Evolutionary conservation across 2,113 vertebrate genomes (phyloP), one percentile per base, ranked within the genome.

Genomic region (Falcunculus frontatus): DNA sequence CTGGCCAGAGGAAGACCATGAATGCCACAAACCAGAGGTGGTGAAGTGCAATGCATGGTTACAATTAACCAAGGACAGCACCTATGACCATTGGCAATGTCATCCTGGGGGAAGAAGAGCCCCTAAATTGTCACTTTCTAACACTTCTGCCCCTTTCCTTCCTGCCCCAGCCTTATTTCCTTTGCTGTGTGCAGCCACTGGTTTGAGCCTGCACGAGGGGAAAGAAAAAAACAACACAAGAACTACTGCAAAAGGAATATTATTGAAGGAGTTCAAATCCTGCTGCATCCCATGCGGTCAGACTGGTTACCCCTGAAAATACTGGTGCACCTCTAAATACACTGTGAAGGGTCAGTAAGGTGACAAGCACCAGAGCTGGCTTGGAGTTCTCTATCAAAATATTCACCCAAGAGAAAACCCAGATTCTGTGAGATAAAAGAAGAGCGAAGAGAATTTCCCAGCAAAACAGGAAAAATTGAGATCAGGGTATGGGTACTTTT

Each of bases 191-290:
- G 50, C 76, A 94, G 74, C 20, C 46, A 46, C 21, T 17, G 16
- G 2, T 64, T 73, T 57, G 41, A 63, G 29, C 16, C 37, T 5
- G 16, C 26, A n/a, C 30, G 32, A 62, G 27, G 39, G 9, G 4
- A 1, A 1, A 1, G 8, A n/a, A 22, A 41, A 35, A 44, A 22
- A 4, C 20, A 33, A 6, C 5, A 41, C n/a, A 37, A 56, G 46
- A 64, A 49, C 17, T 9, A 32, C 13, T 32, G 29, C 19, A 55
- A 69, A 63, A 42, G 2, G 18, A 81, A 13, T 30, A 30, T 35
- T 2, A 44, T 47, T 79, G 70, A 29, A 68, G 11, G 74, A 80
- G 33, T 73, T 89, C 53, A 81, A 69, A 69, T 83, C 57, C 46
- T 79, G 20, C 49, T 89, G 78, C 30, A 62, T 47, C 39, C 13